phyloP scores from a whole-genome alignment of 2,888 invertebrate species.

The Merodon equestris region DNA sequence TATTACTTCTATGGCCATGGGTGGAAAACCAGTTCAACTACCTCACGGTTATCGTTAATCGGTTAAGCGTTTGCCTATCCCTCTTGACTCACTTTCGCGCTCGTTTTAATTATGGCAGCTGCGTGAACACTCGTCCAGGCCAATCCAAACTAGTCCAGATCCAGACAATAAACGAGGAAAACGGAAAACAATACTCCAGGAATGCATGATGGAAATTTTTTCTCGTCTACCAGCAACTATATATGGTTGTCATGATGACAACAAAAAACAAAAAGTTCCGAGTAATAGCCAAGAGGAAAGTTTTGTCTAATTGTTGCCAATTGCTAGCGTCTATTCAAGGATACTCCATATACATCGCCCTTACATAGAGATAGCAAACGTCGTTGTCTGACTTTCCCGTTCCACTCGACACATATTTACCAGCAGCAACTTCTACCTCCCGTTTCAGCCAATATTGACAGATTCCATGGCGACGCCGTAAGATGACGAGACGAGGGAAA shows the following conservation, averaged over 20 bases:
- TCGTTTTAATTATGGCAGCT: no score
- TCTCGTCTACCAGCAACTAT: neutral
- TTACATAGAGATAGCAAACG: no score
- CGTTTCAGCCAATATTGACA: constrained; percentile 26
- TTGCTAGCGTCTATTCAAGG: constrained; percentile 35
- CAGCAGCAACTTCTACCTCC: constrained; percentile 2
- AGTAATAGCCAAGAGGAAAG: constrained; percentile 14
- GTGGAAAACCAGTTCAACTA: constrained; percentile 33
- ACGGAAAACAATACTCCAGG: neutral
- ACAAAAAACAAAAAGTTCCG: neutral
- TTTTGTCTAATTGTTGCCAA: constrained; percentile 42
- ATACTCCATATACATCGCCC: no score
- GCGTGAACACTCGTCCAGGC: no score
- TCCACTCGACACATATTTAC: no score
- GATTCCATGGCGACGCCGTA: no score
- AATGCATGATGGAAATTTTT: constrained; percentile 15
- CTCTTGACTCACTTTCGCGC: neutral
- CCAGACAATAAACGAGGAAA: constrained; percentile 14
- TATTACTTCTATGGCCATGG: constrained; percentile 4
- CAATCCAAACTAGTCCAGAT: no score
- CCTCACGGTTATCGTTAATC: constrained; percentile 7
- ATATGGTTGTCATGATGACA: neutral
- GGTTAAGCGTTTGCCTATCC: no score
- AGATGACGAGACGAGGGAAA: neutral
- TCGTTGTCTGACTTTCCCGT: neutral